Evolutionary conservation across 2,888 invertebrate genomes (phyloP).

Genomic region (Dryocosmus kuriphilus): DNA sequence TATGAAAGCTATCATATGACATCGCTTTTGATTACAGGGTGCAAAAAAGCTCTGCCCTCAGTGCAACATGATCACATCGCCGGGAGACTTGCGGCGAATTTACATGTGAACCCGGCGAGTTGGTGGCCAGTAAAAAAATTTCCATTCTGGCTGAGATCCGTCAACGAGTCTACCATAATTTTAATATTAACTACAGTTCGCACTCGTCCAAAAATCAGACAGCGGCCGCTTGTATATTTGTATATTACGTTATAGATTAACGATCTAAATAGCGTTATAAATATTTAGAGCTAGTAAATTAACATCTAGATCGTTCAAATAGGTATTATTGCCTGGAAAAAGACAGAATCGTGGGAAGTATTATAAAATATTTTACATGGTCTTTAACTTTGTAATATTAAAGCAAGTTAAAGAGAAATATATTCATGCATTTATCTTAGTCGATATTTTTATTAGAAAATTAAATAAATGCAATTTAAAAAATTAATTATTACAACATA

Average conservation of each 20-base stretch:
- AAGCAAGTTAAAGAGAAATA: background rate
- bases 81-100: slow-evolving; percentile 91
- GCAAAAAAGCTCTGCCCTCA: slow-evolving; percentile 96
- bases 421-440: too few species aligned
- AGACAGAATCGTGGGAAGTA: slow-evolving; percentile 2
- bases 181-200: slow-evolving; percentile 30
- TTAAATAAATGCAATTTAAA: background rate
- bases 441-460: background rate
- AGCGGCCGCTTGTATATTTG: slow-evolving; percentile 72
- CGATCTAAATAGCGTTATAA: slow-evolving; percentile 66
- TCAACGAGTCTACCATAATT: slow-evolving; percentile 54
- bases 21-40: slow-evolving; percentile 79
- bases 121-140: slow-evolving; percentile 36
- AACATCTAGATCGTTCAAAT: slow-evolving; percentile 63
- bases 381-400: background rate
- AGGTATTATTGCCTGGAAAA: slow-evolving; percentile 33
- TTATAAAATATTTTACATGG: background rate
- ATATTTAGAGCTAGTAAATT: slow-evolving; percentile 74
- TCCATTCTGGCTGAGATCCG: slow-evolving; percentile 23
- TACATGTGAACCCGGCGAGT: slow-evolving; percentile 84
- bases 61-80: slow-evolving; percentile 95
- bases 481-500: background rate
- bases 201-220: slow-evolving; percentile 44
- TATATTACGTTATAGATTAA: slow-evolving; percentile 75
- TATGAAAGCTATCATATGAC: background rate